Evolutionary conservation across 2,888 invertebrate species (phyloP).

Genomic region (Rhingia rostrata): DNA sequence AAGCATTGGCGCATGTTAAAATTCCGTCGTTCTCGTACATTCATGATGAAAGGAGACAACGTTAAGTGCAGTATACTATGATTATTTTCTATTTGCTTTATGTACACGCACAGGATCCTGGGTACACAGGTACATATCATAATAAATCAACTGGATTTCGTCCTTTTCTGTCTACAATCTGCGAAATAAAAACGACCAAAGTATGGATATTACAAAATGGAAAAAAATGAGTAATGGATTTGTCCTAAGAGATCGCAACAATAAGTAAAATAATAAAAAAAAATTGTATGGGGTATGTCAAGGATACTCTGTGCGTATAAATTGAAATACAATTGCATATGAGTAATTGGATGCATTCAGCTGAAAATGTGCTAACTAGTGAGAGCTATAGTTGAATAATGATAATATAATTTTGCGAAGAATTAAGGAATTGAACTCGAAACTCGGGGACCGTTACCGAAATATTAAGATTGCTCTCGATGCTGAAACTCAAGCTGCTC

Average conservation of each 20-base stretch:
- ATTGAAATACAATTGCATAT: slow-evolving; percentile 30
- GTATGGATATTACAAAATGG: slow-evolving; percentile 51
- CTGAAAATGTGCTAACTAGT: background rate
- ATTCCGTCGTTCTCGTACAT: slow-evolving; percentile 26
- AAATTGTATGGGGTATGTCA: slow-evolving; percentile 14
- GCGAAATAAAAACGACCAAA: slow-evolving; percentile 15
- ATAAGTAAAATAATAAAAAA: background rate
- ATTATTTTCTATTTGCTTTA: slow-evolving; percentile 40
- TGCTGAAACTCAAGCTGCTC: no score
- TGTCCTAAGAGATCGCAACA: background rate
- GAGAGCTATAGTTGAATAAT: background rate
- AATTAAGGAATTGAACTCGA: no score
- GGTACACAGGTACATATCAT: slow-evolving; percentile 17
- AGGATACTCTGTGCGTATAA: slow-evolving; percentile 22
- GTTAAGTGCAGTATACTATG: slow-evolving; percentile 17
- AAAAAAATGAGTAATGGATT: slow-evolving; percentile 41
- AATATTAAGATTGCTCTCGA: no score
- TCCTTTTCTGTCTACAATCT: background rate
- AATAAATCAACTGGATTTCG: slow-evolving; percentile 22
- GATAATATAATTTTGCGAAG: no score
- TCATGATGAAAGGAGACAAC: slow-evolving; percentile 10
- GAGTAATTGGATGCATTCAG: slow-evolving; percentile 43
- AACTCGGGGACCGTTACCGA: no score
- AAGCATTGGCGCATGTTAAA: slow-evolving; percentile 47
- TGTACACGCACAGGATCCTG: slow-evolving; percentile 33